Conservation (phyloP, 2,888 invertebrate genomes). For the Lomographa bimaculata region DNA sequence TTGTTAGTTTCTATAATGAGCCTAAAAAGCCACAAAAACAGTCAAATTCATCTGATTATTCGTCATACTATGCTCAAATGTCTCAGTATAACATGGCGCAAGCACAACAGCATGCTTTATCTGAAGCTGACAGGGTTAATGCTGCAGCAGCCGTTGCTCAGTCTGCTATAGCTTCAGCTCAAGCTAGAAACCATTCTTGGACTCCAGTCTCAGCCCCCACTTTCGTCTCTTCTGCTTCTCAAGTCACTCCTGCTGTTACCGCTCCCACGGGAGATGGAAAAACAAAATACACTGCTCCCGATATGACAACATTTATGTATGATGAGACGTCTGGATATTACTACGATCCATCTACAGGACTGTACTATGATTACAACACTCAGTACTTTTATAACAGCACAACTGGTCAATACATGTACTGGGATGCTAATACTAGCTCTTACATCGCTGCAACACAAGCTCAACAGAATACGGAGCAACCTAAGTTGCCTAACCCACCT, state of each 20-base stretch:
- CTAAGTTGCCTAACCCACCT: constrained; percentile 42
- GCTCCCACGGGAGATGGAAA: constrained; percentile 86
- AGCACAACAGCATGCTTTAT: constrained; percentile 82
- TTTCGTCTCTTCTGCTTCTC: constrained; percentile 65
- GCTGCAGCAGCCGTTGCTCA: constrained; percentile 95
- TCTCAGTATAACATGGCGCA: constrained; percentile 67
- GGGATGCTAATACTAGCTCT: constrained; percentile 90
- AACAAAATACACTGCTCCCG: constrained; percentile 90
- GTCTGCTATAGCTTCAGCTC: constrained; percentile 88
- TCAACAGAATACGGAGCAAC: constrained; percentile 65
- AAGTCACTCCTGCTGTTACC: constrained; percentile 66
- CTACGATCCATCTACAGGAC: constrained; percentile 95
- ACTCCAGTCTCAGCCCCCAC: constrained; percentile 79
- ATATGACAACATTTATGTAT: constrained; percentile 95
- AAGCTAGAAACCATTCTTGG: constrained; percentile 76
- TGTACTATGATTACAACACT: constrained; percentile 98
- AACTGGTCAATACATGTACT: constrained; percentile 96
- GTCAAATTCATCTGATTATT: constrained; percentile 49
- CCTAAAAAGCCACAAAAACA: constrained; percentile 60
- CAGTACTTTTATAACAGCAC: constrained; percentile 98
- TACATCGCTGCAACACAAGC: constrained; percentile 81
- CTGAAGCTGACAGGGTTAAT: constrained; percentile 89
- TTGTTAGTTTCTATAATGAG: constrained; percentile 72
- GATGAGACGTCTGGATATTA: constrained; percentile 98
- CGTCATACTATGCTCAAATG: constrained; percentile 65